These are phyloP conservation scores for Myopa testacea DNA, from an alignment of 2,888 invertebrate genomes.

Conservation along the genomic window DNA sequence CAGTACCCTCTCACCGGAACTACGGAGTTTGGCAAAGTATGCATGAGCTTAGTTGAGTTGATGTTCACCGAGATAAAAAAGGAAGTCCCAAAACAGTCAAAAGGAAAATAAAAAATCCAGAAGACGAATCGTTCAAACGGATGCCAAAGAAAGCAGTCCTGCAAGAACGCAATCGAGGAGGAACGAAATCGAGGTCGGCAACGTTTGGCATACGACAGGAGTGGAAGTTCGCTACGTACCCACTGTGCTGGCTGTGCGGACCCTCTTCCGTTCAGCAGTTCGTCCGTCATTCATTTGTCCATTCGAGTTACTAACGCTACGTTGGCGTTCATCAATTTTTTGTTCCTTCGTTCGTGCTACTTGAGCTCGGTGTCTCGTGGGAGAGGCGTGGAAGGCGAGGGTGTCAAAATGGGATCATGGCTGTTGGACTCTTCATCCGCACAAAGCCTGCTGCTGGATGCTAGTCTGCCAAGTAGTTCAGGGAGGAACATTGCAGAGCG, in stretches of 20 bases:
- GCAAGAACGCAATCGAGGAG: background rate
- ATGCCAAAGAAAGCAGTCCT: conserved; percentile 8
- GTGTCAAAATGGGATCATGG: conserved; percentile 38
- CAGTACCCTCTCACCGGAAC: background rate
- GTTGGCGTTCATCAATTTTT: conserved; percentile 41
- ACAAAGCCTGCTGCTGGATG: background rate
- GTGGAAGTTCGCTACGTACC: conserved; percentile 19
- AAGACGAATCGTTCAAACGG: conserved; percentile 39
- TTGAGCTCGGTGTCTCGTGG: background rate
- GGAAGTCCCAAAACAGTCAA: conserved; percentile 38
- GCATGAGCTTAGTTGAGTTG: conserved; percentile 37
- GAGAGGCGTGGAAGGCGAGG: background rate
- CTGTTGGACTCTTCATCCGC: background rate
- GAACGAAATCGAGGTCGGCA: background rate
- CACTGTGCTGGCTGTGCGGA: conserved; percentile 5
- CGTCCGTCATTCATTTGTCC: conserved; percentile 36
- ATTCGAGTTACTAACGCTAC: conserved; percentile 39
- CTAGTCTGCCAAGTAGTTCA: background rate
- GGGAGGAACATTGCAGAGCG: background rate
- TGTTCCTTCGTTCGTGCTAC: conserved; percentile 5
- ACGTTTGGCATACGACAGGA: background rate
- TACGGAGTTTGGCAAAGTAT: conserved; percentile 7
- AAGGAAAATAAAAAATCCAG: conserved; percentile 23
- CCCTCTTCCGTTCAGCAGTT: conserved; percentile 21
- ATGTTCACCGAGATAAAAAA: conserved; percentile 40